Evolutionary conservation across 64 coral and sea anemone genomes (phyloP), one percentile per base, ranked within the genome.

Genomic region (Cladopsammia gracilis): DNA sequence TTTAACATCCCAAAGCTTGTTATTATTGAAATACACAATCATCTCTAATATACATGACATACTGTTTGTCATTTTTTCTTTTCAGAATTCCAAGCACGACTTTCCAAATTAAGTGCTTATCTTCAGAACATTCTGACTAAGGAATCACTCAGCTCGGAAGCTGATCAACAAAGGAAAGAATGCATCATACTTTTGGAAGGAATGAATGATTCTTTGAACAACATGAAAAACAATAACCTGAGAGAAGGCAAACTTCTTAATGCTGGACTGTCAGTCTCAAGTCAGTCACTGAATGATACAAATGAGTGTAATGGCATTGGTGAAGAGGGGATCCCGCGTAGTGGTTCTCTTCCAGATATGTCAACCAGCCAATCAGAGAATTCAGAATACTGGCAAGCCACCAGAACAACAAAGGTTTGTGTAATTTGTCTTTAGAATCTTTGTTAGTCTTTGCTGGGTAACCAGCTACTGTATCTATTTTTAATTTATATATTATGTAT

Each of bases 341-440:
- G 96, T 89, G 96, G 85, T 61, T 97, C 96, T 47, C 88, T 97
- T 14, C 96, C 96, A 9, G 90, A 97, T 59, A 94, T 97, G 42
- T 79, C 92, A 6, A 88, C 57, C 20, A 25, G 16, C 3, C 80
- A 84, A 47, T 23, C 51, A 11, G 92, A 71, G 8, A 75, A 76
- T 75, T 75, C 19, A 46, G 73, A 65, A 8, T 24, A 52, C 58
- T 71, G 87, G 25, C 69, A 71, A 83, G 72, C 64, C 52, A 49
- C 80, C 45, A 89, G 8, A 50, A 70, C 78, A 64, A 81, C 74
- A 76, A 68, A 64, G 86, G 48, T 83, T 3, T 51, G 20, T 64
- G n/a, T 47, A 3, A 60, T 47, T 56, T 59, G 34, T 13, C n/a
- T 20, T 72, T 5, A 59, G 7, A 82, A 13, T 71, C 5, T 18